Conservation (phyloP, 2,888 invertebrate genomes). For the Margaritifera margaritifera region DNA sequence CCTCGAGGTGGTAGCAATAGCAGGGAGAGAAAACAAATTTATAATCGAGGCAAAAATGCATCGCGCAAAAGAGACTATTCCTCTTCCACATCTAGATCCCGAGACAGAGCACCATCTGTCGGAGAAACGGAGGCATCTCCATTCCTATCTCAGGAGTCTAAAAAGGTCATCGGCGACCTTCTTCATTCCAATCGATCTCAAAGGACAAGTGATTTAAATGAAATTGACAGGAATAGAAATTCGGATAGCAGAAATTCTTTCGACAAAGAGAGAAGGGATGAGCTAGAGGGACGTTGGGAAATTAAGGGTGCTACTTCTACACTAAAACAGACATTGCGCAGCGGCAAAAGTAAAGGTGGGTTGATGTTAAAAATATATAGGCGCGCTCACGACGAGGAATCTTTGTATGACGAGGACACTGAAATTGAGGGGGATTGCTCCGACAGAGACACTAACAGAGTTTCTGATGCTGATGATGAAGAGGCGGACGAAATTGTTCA, state of each 20-base stretch:
- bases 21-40: no score
- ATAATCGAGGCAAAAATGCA: no score
- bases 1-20: no score
- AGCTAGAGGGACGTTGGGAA: constrained; percentile 26
- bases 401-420: constrained; percentile 33
- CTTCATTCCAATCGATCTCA: no score
- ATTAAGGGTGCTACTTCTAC: constrained; percentile 16
- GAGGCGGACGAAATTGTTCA: not conserved
- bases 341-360: constrained; percentile 30
- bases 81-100: no score
- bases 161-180: no score
- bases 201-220: no score
- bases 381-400: constrained; percentile 30
- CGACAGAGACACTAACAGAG: not conserved
- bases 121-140: no score
- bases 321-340: constrained; percentile 17
- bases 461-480: constrained; percentile 5
- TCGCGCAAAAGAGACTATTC: no score
- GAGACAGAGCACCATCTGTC: no score
- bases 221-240: not conserved
- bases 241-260: constrained; percentile 14
- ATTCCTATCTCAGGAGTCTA: no score
- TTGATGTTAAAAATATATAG: constrained; percentile 38
- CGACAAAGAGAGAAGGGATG: constrained; percentile 22
- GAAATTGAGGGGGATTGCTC: constrained; percentile 21